Evolutionary conservation across 1,140 invertebrate genomes (phyloP).

Genomic region (Pseudachorutes palmiensis): DNA sequence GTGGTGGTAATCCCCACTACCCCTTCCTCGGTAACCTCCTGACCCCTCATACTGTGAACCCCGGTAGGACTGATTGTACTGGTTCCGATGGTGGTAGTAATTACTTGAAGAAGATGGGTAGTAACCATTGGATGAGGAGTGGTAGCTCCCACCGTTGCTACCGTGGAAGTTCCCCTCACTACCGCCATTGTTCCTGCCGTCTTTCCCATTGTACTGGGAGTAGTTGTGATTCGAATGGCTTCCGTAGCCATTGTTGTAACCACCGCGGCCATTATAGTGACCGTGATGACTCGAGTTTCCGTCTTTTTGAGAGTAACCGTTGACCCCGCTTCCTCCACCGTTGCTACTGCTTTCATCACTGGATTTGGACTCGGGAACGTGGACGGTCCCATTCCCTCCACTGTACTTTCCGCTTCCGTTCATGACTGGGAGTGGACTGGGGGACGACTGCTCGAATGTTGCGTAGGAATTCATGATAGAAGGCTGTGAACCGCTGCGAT

Average conservation of each 20-base stretch:
- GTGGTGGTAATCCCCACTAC: constrained; percentile 19
- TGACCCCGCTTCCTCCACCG: not conserved
- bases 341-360: not conserved
- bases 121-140: not conserved
- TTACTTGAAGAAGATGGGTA: constrained; percentile 9
- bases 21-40: constrained; percentile 21
- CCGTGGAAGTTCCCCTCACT: no score
- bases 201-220: constrained; percentile 10
- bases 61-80: constrained; percentile 27
- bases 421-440: not conserved
- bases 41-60: constrained; percentile 11
- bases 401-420: constrained; percentile 9
- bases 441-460: not conserved
- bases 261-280: constrained; percentile 16
- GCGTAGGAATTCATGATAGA: not conserved
- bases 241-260: constrained; percentile 17
- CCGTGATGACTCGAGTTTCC: constrained; percentile 1
- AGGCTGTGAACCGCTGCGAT: constrained; percentile 12
- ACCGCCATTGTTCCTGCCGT: not conserved
- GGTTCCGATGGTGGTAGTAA: constrained; percentile 26
- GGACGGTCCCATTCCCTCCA: not conserved
- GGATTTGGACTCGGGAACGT: not conserved
- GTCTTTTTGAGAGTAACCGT: not conserved
- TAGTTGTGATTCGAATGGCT: constrained; percentile 14
- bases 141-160: not conserved